A percentile compares a stretch with the other conserved stretches of the same genome.
Conservation (phyloP, 2,888 invertebrate genomes). For the Ypsolopha scabrella region DNA sequence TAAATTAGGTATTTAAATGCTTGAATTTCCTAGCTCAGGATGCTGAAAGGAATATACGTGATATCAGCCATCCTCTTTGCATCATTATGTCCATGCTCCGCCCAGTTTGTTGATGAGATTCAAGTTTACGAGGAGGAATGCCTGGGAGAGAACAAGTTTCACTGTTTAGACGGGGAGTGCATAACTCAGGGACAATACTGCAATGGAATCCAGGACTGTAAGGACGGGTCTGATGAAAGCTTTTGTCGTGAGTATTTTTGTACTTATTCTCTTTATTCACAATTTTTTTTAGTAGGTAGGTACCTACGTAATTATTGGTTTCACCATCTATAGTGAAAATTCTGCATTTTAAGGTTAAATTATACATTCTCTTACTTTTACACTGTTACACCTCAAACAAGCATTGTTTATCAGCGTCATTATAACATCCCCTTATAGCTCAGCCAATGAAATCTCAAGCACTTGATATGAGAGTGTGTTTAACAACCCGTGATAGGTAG, state of each 20-base stretch:
- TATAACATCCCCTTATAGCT: too few species aligned
- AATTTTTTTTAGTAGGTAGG: too few species aligned
- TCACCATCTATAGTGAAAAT: not conserved
- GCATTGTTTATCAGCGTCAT: too few species aligned
- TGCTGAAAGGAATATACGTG: slow-evolving; percentile 13
- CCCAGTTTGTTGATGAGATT: slow-evolving; percentile 34
- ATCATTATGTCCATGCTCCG: slow-evolving; percentile 18
- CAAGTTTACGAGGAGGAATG: slow-evolving; percentile 34
- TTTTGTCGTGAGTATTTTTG: slow-evolving; percentile 40
- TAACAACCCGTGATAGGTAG: too few species aligned
- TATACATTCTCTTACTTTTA: not conserved
- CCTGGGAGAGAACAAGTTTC: slow-evolving; percentile 32
- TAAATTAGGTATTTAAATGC: too few species aligned
- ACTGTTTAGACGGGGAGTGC: slow-evolving; percentile 57
- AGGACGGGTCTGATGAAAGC: slow-evolving; percentile 71
- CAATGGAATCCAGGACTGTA: slow-evolving; percentile 70
- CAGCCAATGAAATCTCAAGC: too few species aligned
- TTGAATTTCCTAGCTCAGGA: slow-evolving; percentile 7
- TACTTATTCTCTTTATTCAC: not conserved
- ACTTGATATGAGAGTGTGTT: too few species aligned
- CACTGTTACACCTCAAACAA: not conserved
- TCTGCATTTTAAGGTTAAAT: not conserved
- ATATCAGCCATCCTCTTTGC: slow-evolving; percentile 11
- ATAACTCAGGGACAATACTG: slow-evolving; percentile 68
- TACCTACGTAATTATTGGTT: too few species aligned